Conservation (phyloP, 2,113 vertebrate species). For the Bufo gargarizans region DNA sequence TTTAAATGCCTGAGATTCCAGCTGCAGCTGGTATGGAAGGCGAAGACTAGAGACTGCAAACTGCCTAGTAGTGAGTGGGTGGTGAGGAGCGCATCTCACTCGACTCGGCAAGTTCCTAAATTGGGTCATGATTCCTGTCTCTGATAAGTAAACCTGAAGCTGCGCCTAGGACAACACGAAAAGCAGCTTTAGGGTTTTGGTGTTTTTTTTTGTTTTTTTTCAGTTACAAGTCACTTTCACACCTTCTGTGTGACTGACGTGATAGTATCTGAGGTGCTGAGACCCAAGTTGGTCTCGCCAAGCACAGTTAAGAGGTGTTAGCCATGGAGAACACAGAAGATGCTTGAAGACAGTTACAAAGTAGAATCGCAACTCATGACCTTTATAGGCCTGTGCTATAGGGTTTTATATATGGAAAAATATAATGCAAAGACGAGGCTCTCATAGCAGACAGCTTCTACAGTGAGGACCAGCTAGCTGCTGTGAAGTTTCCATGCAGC, state of each 20-base stretch:
- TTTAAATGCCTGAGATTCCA: not conserved
- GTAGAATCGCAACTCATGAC: not conserved
- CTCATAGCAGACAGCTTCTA: not conserved
- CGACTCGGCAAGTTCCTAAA: constrained; percentile 23
- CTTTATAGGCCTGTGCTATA: not conserved
- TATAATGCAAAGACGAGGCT: not conserved
- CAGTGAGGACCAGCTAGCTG: not conserved
- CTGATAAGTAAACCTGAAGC: constrained; percentile 29
- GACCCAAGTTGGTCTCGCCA: not conserved
- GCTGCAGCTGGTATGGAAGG: not conserved
- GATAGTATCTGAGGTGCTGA: constrained; percentile 33
- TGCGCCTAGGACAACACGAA: not conserved
- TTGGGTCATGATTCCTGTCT: constrained; percentile 38
- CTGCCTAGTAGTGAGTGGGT: not conserved
- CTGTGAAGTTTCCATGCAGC: not conserved
- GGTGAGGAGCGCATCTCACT: not conserved
- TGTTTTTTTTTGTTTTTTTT: constrained; percentile 35
- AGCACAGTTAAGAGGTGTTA: not conserved
- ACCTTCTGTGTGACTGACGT: constrained; percentile 33
- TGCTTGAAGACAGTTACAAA: not conserved
- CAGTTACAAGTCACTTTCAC: constrained; percentile 27
- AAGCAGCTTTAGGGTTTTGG: not conserved
- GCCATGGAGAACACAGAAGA: not conserved
- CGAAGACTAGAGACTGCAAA: not conserved
- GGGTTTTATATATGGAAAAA: not conserved